These are phyloP conservation scores for Chloropsis hardwickii DNA, from an alignment of 2,113 vertebrate genomes.

Conservation along the genomic window DNA sequence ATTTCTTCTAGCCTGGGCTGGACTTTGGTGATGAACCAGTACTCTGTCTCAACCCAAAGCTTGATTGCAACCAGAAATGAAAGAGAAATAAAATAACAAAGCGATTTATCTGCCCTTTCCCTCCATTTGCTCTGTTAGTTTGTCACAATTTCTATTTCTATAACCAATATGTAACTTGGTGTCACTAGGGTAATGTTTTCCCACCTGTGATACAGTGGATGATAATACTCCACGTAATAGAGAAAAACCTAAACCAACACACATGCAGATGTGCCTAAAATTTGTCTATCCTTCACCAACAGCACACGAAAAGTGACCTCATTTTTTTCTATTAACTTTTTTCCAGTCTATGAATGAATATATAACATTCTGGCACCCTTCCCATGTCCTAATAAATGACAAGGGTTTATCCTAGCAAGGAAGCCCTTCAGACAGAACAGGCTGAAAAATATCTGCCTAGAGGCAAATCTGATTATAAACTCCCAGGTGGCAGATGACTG, in stretches of 20 bases:
- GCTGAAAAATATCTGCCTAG: background rate
- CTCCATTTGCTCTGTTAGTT: background rate
- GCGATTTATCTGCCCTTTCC: background rate
- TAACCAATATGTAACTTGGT: background rate
- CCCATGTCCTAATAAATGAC: background rate
- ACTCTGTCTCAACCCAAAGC: accelerated
- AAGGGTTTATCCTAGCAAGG: background rate
- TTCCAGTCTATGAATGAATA: background rate
- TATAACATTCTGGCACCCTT: background rate
- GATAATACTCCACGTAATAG: background rate
- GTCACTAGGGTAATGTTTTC: background rate
- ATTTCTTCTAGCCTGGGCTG: background rate
- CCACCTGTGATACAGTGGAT: background rate
- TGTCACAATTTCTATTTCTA: background rate
- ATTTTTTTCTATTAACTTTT: background rate
- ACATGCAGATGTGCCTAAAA: background rate
- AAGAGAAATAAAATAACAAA: background rate
- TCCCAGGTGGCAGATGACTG: background rate
- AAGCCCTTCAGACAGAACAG: background rate
- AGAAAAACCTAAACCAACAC: background rate
- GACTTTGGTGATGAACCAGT: background rate
- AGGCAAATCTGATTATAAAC: background rate
- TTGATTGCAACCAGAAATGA: background rate
- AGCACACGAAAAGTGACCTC: background rate
- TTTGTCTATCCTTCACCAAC: background rate